phyloP scores from a whole-genome alignment of 2,888 invertebrate species.

The Drosophila yooni region DNA sequence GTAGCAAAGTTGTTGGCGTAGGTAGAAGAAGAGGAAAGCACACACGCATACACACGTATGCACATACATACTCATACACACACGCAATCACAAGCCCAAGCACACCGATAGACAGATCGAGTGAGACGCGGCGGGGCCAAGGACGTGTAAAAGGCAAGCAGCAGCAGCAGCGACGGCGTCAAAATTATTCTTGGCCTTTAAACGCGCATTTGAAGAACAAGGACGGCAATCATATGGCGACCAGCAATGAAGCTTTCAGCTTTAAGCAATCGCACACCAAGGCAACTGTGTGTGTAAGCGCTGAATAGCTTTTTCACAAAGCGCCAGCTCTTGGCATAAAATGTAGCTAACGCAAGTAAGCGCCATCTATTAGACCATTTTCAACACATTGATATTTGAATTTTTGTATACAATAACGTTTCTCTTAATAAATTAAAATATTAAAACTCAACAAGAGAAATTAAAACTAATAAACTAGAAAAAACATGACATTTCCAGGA shows the following conservation, averaged over 20 bases:
- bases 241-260: conserved; percentile 59
- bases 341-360: neutral
- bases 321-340: conserved; percentile 34
- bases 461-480: neutral
- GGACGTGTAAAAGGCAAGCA: conserved; percentile 57
- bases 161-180: conserved; percentile 51
- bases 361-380: conserved; percentile 22
- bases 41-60: conserved; percentile 44
- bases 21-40: conserved; percentile 76
- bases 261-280: conserved; percentile 57
- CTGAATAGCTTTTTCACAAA: conserved; percentile 12
- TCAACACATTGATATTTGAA: neutral
- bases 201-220: conserved; percentile 84
- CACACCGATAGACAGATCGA: conserved; percentile 31
- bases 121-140: conserved; percentile 57
- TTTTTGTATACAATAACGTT: neutral
- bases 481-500: neutral
- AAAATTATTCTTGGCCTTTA: conserved; percentile 84
- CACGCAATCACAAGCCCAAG: conserved; percentile 10
- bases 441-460: neutral
- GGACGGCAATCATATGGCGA: conserved; percentile 82
- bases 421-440: neutral
- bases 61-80: conserved; percentile 15
- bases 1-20: conserved; percentile 78
- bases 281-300: conserved; percentile 35